phyloP scores from a whole-genome alignment of 2,888 invertebrate genomes.

The Polyommatus icarus region DNA sequence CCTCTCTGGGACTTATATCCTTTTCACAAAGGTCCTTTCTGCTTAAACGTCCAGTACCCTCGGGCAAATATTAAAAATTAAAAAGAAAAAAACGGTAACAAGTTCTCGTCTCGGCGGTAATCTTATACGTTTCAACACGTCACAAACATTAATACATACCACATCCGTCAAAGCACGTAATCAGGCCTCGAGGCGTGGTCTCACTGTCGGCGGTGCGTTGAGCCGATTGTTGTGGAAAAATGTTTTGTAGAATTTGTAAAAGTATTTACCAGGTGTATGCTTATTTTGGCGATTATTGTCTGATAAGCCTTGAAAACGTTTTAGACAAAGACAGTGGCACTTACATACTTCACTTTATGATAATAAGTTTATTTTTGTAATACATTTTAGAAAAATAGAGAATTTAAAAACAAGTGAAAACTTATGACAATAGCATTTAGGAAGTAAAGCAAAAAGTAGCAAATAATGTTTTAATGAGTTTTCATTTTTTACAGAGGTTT shows the following conservation, averaged over 20 bases:
- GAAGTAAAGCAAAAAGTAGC: no score
- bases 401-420: no score
- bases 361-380: no score
- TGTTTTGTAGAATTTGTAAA: not conserved
- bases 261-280: no score
- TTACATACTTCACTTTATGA: no score
- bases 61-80: slow-evolving; percentile 13
- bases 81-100: slow-evolving; percentile 42
- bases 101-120: slow-evolving; percentile 44
- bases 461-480: no score
- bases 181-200: slow-evolving; percentile 38
- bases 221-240: not conserved
- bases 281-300: no score
- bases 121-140: slow-evolving; percentile 50
- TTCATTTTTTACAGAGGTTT: no score
- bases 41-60: not conserved
- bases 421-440: no score
- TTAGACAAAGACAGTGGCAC: no score
- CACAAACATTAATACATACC: slow-evolving; percentile 43
- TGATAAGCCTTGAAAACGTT: no score
- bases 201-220: slow-evolving; percentile 38
- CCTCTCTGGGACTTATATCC: not conserved
- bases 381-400: no score
- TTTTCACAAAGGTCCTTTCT: not conserved
- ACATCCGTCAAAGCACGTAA: slow-evolving; percentile 48